Evolutionary conservation across 2,797 vertebrate species (phyloP).

Genomic region (Harpagifer antarcticus): DNA sequence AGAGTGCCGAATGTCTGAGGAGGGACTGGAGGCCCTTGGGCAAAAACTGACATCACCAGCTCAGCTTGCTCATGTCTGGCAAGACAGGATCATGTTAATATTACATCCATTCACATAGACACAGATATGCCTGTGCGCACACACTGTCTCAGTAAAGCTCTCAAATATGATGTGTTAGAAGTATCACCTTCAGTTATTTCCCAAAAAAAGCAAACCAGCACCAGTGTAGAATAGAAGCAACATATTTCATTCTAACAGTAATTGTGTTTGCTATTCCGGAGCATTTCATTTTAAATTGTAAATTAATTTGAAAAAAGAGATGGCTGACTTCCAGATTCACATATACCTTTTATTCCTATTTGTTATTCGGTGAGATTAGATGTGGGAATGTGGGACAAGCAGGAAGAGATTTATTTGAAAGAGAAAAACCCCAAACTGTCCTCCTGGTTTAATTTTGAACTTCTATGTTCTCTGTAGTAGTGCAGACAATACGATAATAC

Average conservation of each 20-base stretch:
- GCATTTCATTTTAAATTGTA: not conserved
- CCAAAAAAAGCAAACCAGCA: slow-evolving; percentile 19
- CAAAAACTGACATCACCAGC: slow-evolving; percentile 58
- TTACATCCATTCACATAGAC: slow-evolving; percentile 42
- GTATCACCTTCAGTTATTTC: slow-evolving; percentile 27
- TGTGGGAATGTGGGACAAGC: not conserved
- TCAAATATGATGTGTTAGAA: slow-evolving; percentile 29
- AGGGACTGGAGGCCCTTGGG: slow-evolving; percentile 53
- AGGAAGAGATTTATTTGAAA: not conserved
- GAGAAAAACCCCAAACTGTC: not conserved
- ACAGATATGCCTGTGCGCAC: slow-evolving; percentile 20
- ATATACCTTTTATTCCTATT: no score
- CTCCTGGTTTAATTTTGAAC: no score
- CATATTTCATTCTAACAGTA: not conserved
- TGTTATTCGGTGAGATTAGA: not conserved
- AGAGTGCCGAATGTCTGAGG: slow-evolving; percentile 57
- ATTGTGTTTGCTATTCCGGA: not conserved
- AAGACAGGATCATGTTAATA: slow-evolving; percentile 57
- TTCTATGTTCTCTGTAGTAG: no score
- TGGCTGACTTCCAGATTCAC: not conserved
- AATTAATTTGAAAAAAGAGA: not conserved
- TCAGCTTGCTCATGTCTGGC: slow-evolving; percentile 43
- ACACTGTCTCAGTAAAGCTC: slow-evolving; percentile 15
- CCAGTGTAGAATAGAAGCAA: not conserved
- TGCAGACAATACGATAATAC: no score